Evolutionary conservation across 2,113 vertebrate genomes (phyloP).

Genomic region (Tretioscincus oriximinensis): DNA sequence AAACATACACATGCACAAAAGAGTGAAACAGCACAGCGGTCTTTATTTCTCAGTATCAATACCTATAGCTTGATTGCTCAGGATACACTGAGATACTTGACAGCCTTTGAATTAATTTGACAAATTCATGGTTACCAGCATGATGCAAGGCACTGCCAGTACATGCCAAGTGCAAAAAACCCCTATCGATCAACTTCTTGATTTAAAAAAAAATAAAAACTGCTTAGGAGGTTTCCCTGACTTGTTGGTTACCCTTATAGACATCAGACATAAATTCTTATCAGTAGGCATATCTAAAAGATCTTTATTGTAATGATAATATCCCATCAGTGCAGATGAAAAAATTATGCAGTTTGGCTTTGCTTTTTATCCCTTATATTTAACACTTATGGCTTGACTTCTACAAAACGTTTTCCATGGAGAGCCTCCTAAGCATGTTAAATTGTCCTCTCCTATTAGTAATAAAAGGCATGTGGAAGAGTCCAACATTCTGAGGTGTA

Average conservation of each 20-base stretch:
- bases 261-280: not conserved
- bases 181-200: not conserved
- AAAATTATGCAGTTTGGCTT: too few relatives aligned
- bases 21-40: not conserved
- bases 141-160: not conserved
- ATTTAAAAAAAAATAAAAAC: not conserved
- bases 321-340: too few relatives aligned
- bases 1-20: too few relatives aligned
- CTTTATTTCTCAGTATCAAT: not conserved
- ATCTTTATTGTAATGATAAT: too few relatives aligned
- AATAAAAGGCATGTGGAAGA: too few relatives aligned
- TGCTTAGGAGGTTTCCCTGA: slow-evolving; percentile 6
- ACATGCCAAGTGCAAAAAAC: not conserved
- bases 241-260: not conserved
- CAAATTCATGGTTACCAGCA: not conserved
- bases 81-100: not conserved
- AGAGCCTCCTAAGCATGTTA: too few relatives aligned
- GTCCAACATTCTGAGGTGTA: too few relatives aligned
- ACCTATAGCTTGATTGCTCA: not conserved
- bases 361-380: too few relatives aligned
- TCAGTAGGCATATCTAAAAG: slow-evolving; percentile 5
- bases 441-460: too few relatives aligned
- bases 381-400: too few relatives aligned
- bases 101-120: not conserved
- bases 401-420: too few relatives aligned